These are phyloP conservation scores for Brachionus rubens DNA, from an alignment of 1,140 invertebrate genomes.

Conservation along the genomic window DNA sequence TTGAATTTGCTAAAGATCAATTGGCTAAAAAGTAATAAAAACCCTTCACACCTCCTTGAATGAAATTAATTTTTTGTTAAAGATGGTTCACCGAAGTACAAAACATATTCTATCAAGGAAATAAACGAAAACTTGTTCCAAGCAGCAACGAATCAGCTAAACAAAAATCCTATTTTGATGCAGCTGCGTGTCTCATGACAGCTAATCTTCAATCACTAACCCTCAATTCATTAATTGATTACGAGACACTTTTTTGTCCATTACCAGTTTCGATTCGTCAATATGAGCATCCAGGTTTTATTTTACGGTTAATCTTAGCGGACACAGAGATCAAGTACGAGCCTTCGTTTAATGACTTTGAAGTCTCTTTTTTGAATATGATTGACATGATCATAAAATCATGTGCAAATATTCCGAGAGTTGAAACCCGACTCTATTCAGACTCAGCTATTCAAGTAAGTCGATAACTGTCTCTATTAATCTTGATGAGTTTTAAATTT, in stretches of 20 bases:
- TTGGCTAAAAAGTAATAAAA: constrained; percentile 61
- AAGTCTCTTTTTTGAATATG: constrained; percentile 68
- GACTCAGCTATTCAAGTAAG: constrained; percentile 49
- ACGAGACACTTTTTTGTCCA: constrained; percentile 72
- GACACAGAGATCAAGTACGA: constrained; percentile 72
- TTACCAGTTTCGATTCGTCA: constrained; percentile 64
- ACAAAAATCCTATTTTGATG: constrained; percentile 76
- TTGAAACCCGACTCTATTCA: constrained; percentile 67
- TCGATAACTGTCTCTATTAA: too few relatives aligned
- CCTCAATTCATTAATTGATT: constrained; percentile 75
- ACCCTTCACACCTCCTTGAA: not conserved
- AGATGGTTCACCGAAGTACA: constrained; percentile 67
- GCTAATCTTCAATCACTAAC: constrained; percentile 75
- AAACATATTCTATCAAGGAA: constrained; percentile 65
- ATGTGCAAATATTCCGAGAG: constrained; percentile 68
- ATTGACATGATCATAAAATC: constrained; percentile 71
- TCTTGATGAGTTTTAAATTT: too few relatives aligned
- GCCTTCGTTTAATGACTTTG: constrained; percentile 73
- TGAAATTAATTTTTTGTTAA: constrained; percentile 5
- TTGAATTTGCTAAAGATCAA: constrained; percentile 61
- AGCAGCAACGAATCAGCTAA: constrained; percentile 66
- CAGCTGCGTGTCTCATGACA: constrained; percentile 78
- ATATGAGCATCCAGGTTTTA: constrained; percentile 63
- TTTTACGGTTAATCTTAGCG: constrained; percentile 69
- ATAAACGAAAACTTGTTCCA: constrained; percentile 72